phyloP scores from a whole-genome alignment of 1,140 invertebrate species.

The Telenomus remus region DNA sequence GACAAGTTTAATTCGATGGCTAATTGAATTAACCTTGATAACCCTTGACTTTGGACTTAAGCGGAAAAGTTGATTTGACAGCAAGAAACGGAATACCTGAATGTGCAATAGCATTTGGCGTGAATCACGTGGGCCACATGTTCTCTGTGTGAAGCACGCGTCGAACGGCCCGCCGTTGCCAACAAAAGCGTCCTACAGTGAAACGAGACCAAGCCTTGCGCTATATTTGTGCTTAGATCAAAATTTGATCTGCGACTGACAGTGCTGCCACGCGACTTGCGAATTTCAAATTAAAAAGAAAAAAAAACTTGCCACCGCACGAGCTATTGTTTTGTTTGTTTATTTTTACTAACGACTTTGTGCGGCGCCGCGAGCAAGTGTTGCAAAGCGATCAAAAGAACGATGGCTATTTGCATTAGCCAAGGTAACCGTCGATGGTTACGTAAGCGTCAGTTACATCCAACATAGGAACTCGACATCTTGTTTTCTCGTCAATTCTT shows the following conservation, averaged over 20 bases:
- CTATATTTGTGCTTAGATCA: constrained; percentile 41
- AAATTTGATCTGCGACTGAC: constrained; percentile 23
- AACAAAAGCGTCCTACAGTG: constrained; percentile 24
- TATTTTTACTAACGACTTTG: constrained; percentile 29
- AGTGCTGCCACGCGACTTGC: constrained; percentile 2
- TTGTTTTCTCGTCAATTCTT: constrained; percentile 3
- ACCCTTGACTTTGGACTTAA: background rate
- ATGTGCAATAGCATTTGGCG: constrained; percentile 10
- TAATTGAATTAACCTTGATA: background rate
- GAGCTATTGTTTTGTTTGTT: constrained; percentile 29
- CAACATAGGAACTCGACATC: constrained; percentile 23
- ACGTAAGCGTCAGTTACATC: constrained; percentile 49
- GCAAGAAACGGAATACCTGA: constrained; percentile 8
- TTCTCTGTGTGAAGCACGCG: constrained; percentile 10
- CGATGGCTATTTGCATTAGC: constrained; percentile 58
- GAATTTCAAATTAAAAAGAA: no score
- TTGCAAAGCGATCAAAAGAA: constrained; percentile 33
- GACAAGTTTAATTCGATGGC: background rate
- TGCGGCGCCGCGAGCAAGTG: constrained; percentile 24
- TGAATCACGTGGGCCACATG: constrained; percentile 12
- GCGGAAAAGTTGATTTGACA: background rate
- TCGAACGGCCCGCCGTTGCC: constrained; percentile 20
- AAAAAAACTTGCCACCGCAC: no score
- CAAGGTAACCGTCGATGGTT: constrained; percentile 58
- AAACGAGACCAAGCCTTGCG: constrained; percentile 41